Base-by-base conservation (phyloP, 2,113 vertebrate genomes). In the Eptesicus fuscus region DNA sequence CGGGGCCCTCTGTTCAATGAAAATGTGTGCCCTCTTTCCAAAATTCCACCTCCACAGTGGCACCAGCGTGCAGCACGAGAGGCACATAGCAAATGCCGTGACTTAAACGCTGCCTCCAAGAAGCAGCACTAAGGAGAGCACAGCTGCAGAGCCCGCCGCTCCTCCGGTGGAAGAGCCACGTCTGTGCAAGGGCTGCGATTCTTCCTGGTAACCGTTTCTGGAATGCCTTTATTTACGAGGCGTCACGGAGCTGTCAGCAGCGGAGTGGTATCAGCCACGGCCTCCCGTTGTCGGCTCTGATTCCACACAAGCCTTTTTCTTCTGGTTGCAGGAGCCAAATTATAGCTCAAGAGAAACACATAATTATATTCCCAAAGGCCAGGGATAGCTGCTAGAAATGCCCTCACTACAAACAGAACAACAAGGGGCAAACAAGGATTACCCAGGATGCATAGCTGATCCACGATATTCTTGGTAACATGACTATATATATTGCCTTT, bases 281-380 rank as follows among this genome's bases (percentile, higher is more conserved):
- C 61, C 65, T 91, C 92, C 95, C 79, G 86, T 44, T 97, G 96
- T 95, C 96, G 98, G 83, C 85, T 95, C 95, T 96, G 93, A 97
- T 94, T 96, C 85, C 86, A 96, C 94, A 95, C 63, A 96, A 96
- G 83, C 96, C 79, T 97, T 96, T 94, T 93, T 92, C 94, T 97
- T 96, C 93, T 97, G 95, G 91, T 82, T 96, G 93, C 89, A 90
- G 90, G 82, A 95, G 97, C 96, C 95, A 98, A 98, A 98, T 97
- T 97, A 98, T 78, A 98, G 94, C 97, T 96, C 96, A 67, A 96
- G 92, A 61, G 74, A 95, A 98, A 97, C 97, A 95, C 84, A 87
- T 96, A 97, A 97, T 98, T 97, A 98, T 83, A 82, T n/a, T 85
- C 89, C 80, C 35, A 96, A 97, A 98, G 88, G 94, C 96, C 96